Percentiles rank a stretch among this genome's conserved stretches.
Evolutionary conservation across 1,140 invertebrate genomes (phyloP).

Genomic region (Atta texana): DNA sequence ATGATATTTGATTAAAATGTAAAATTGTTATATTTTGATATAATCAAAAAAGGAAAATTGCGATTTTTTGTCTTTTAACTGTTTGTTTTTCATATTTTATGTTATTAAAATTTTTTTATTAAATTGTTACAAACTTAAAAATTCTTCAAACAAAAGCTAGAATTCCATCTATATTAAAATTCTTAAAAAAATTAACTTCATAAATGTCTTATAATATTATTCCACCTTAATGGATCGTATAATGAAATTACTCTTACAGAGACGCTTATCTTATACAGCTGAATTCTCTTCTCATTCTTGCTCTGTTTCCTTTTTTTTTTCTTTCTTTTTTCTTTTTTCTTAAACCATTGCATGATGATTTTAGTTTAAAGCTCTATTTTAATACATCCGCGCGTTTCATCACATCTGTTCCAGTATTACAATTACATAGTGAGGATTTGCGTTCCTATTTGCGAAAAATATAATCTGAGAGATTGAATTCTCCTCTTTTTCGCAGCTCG

Average conservation of each 20-base stretch:
- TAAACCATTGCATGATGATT: background rate
- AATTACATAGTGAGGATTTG: background rate
- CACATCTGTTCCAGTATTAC: background rate
- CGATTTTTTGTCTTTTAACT: background rate
- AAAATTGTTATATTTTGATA: background rate
- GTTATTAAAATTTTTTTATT: background rate
- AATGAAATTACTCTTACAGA: background rate
- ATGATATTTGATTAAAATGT: background rate
- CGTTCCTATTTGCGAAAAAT: background rate
- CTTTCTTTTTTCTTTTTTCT: background rate
- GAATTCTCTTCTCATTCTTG: background rate
- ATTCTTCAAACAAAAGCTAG: background rate
- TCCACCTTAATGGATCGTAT: background rate
- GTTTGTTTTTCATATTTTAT: background rate
- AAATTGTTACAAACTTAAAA: background rate
- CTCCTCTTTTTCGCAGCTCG: background rate
- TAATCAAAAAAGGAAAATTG: background rate
- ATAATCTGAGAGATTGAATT: constrained; percentile 8
- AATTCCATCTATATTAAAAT: background rate
- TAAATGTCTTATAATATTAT: constrained; percentile 22
- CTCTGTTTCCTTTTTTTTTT: background rate
- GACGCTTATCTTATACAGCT: constrained; percentile 1
- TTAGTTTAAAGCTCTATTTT: background rate
- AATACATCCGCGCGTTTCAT: background rate
- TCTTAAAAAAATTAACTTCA: background rate